These are phyloP conservation scores for Campoletis raptor DNA, from an alignment of 2,888 invertebrate species.

Conservation along the genomic window DNA sequence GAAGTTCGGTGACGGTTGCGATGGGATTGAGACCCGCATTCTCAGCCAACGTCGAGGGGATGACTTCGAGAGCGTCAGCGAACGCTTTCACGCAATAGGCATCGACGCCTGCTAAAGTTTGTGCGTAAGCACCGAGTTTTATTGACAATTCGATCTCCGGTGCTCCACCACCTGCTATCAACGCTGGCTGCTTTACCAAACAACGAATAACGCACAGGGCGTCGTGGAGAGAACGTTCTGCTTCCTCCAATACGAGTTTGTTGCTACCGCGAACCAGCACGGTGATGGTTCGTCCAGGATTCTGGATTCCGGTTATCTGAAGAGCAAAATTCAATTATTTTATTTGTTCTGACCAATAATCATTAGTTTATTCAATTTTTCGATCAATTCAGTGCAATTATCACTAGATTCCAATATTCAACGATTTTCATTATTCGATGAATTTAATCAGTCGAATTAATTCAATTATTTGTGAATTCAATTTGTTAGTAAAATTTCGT, in stretches of 20 bases:
- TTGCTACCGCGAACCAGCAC: constrained; percentile 96
- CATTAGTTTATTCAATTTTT: background rate
- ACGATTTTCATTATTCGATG: background rate
- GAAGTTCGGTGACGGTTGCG: constrained; percentile 97
- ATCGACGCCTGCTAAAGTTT: constrained; percentile 95
- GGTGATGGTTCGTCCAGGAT: constrained; percentile 96
- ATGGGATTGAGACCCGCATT: constrained; percentile 97
- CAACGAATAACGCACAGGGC: constrained; percentile 97
- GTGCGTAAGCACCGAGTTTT: constrained; percentile 92
- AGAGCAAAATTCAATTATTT: constrained; percentile 11
- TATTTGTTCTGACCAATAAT: background rate
- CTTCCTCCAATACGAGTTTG: constrained; percentile 92
- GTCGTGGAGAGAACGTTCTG: constrained; percentile 93
- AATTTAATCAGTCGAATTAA: too few species aligned
- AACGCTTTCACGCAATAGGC: constrained; percentile 98
- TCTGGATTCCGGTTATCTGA: constrained; percentile 94
- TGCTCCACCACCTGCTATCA: constrained; percentile 98
- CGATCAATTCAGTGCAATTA: background rate
- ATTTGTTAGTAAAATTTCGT: too few species aligned
- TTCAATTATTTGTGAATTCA: too few species aligned
- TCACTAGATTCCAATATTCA: too few species aligned
- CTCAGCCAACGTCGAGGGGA: constrained; percentile 96
- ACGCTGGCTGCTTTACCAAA: constrained; percentile 95
- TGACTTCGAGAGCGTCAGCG: constrained; percentile 97
- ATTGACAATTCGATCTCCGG: constrained; percentile 98